These are phyloP conservation scores for Echeneis naucrates DNA, from an alignment of 2,797 vertebrate genomes.

Conservation along the genomic window DNA sequence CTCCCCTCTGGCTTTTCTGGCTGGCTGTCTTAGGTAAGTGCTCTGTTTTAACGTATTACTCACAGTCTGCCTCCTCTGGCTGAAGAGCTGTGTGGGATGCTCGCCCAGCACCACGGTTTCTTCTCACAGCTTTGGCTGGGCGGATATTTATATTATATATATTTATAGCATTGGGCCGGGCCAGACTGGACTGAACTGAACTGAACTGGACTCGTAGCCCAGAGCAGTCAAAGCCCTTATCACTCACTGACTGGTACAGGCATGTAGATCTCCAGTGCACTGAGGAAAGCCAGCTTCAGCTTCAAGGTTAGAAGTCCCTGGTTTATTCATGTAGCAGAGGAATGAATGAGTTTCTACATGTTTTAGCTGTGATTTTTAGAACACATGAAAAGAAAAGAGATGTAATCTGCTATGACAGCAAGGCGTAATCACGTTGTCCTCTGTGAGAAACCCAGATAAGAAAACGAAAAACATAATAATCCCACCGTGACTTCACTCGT, in stretches of 20 bases:
- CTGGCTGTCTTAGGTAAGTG: conserved; percentile 78
- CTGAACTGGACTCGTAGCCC: conserved; percentile 14
- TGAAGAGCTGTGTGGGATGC: conserved; percentile 41
- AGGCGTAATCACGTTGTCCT: conserved; percentile 18
- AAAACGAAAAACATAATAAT: conserved; percentile 44
- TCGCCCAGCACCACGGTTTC: conserved; percentile 16
- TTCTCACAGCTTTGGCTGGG: conserved; percentile 28
- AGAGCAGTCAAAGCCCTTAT: conserved; percentile 15
- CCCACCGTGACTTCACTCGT: conserved; percentile 25
- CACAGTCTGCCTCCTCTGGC: conserved; percentile 59
- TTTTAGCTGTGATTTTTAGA: conserved; percentile 16
- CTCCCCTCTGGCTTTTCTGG: conserved; percentile 44
- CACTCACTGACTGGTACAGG: conserved; percentile 12
- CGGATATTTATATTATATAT: conserved; percentile 52
- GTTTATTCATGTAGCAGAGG: conserved; percentile 11
- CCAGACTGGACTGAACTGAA: conserved; percentile 7
- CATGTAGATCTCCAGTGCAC: neutral
- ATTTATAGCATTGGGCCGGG: too few relatives aligned
- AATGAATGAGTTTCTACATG: conserved; percentile 20
- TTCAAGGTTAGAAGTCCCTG: conserved; percentile 31
- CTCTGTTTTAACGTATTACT: conserved; percentile 73
- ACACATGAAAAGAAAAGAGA: conserved; percentile 4
- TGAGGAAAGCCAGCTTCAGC: neutral
- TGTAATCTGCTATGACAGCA: conserved; percentile 27
- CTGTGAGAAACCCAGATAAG: conserved; percentile 10